Percentiles rank a stretch among this genome's conserved stretches.
Conservation (phyloP, 2,797 vertebrate species). For the Bovichtus diacanthus region DNA sequence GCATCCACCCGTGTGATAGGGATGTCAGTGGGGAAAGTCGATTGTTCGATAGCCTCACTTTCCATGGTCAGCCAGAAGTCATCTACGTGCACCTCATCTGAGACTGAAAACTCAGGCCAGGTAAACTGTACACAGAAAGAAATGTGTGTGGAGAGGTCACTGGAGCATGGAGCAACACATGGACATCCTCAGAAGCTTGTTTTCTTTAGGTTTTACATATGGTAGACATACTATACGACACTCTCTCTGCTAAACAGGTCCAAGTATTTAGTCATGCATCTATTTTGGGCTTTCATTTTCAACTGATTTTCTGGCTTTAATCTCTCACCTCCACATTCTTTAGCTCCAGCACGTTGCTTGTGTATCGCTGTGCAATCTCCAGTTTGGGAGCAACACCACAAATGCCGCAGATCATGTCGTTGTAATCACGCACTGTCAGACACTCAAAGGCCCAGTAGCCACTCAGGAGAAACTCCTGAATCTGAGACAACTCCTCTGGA, state of each 20-base stretch:
- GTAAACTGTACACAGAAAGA: constrained; percentile 87
- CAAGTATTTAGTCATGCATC: neutral
- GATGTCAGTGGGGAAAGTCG: constrained; percentile 92
- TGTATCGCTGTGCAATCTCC: constrained; percentile 91
- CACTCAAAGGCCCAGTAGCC: constrained; percentile 99
- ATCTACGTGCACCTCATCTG: constrained; percentile 95
- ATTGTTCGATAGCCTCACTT: constrained; percentile 95
- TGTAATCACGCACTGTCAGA: constrained; percentile 95
- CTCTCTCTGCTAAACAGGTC: neutral
- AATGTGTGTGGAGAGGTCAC: neutral
- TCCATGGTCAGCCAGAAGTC: constrained; percentile 99
- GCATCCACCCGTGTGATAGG: constrained; percentile 97
- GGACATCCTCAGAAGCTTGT: neutral
- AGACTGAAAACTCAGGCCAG: constrained; percentile 92
- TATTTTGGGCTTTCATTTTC: neutral
- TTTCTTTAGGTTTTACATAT: neutral
- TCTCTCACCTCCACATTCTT: constrained; percentile 92
- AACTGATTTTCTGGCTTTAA: neutral
- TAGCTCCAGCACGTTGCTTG: constrained; percentile 89
- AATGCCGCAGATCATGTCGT: constrained; percentile 99
- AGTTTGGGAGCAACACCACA: constrained; percentile 96
- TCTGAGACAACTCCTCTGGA: constrained; percentile 84
- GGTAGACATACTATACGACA: neutral
- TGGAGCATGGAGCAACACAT: neutral
- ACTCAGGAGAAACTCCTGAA: constrained; percentile 92